Evolutionary conservation across 2,797 vertebrate species (phyloP), one percentile per base, ranked within the genome.

Genomic region (Acanthiza pusilla): DNA sequence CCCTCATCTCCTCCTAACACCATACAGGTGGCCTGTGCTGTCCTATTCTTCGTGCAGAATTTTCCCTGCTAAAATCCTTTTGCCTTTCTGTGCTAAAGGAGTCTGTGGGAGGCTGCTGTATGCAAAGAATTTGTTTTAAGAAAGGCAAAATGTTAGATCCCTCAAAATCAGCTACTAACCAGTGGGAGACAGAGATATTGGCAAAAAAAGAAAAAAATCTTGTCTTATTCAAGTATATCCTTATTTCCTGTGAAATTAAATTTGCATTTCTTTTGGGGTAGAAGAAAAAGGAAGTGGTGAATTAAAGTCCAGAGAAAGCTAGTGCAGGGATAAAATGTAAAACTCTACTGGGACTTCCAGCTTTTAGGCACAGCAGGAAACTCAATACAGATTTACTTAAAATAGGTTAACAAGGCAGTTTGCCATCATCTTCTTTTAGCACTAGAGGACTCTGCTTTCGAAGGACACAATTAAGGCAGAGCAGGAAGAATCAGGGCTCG

Each of bases 401-500:
- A 96, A 95, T 93, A 96, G 94, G 95, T 95, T 97, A 97, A 96
- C 92, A 96, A 96, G 94, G 94, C 94, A 91, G 91, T 93, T 96
- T 95, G 91, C 94, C 91, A 96, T 94, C 95, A 88, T 95, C 96
- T 75, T 77, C 91, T 81, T 89, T 95, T 81, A 97, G 93, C 63
- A 5, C 94, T 81, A 86, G 91, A 96, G 79, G 85, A 93, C 91
- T 95, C 87, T 71, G 92, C 95, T 94, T 96, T 96, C 89, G 91
- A 96, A 92, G 94, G 95, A 90, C 85, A 73, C 88, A 86, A 95
- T 95, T 96, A 97, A 84, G 88, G 85, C 77, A 22, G 53, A 76
- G 89, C 13, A 76, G 73, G 85, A 90, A 80, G 85, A 75, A 88
- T 58, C 45, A 10, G 91, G 74, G 14, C 73, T 88, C 34, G 0